Percentiles rank a stretch among this genome's conserved stretches.
phyloP scores from a whole-genome alignment of 2,113 vertebrate species.

The Aleadryas rufinucha region DNA sequence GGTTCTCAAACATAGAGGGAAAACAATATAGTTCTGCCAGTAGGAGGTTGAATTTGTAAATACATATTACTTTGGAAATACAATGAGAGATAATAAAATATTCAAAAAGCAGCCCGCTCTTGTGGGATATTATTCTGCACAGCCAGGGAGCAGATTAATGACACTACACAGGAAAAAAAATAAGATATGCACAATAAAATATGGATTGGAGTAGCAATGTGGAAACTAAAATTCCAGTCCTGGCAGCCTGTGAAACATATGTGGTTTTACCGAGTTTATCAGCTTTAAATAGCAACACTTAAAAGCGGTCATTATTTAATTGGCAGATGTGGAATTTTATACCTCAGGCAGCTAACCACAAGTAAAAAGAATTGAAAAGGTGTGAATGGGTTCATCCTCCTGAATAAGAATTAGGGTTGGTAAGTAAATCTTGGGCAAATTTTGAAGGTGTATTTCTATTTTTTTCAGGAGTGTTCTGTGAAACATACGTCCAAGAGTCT shows the following conservation, averaged over 20 bases:
- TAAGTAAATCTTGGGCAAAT: not conserved
- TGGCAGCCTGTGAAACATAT: not conserved
- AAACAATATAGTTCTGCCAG: constrained; percentile 71
- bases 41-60: constrained; percentile 78
- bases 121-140: constrained; percentile 75
- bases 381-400: not conserved
- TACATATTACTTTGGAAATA: constrained; percentile 77
- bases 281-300: not conserved
- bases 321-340: not conserved
- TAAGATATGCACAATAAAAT: constrained; percentile 70
- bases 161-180: constrained; percentile 53
- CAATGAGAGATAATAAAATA: constrained; percentile 78
- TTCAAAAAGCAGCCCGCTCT: constrained; percentile 74
- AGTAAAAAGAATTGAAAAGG: not conserved
- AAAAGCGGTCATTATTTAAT: not conserved
- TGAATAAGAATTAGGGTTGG: not conserved
- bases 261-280: constrained; percentile 14
- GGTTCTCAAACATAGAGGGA: constrained; percentile 53
- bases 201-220: constrained; percentile 54
- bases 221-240: constrained; percentile 26
- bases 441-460: not conserved
- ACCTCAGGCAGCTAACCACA: not conserved
- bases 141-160: constrained; percentile 80
- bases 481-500: not conserved
- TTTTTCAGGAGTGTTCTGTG: not conserved